Conservation (phyloP, 2,113 vertebrate species). For the Crotalus tigris region DNA sequence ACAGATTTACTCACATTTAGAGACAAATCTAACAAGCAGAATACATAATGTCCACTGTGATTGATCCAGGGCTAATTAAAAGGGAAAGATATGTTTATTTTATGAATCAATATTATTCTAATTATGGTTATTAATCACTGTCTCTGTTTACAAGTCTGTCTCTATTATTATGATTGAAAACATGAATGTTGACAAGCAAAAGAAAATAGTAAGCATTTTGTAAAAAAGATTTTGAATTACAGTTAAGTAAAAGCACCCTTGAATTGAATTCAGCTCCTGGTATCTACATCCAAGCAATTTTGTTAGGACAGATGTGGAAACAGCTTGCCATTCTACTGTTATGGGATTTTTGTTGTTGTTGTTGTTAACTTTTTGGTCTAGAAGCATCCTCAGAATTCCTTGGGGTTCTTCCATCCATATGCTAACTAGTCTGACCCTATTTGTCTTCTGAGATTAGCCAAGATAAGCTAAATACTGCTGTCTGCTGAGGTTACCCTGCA, state of each 20-base stretch:
- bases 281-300: neutral
- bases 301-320: neutral
- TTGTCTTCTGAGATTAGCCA: neutral
- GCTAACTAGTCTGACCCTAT: neutral
- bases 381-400: neutral
- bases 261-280: neutral
- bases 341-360: neutral
- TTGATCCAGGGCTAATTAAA: neutral
- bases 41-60: conserved; percentile 50
- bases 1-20: conserved; percentile 37
- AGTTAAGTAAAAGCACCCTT: neutral
- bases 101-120: conserved; percentile 24
- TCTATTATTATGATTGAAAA: conserved; percentile 13
- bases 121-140: conserved; percentile 26
- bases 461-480: neutral
- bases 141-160: conserved; percentile 15
- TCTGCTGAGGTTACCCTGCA: neutral
- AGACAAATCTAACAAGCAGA: conserved; percentile 34
- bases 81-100: neutral
- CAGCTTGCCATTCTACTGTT: neutral
- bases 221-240: neutral
- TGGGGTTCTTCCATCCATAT: neutral
- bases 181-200: neutral
- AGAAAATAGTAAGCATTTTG: neutral
- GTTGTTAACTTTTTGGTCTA: neutral